Base-by-base conservation (phyloP, 2,797 vertebrate species). In the Pelochelys cantorii region DNA sequence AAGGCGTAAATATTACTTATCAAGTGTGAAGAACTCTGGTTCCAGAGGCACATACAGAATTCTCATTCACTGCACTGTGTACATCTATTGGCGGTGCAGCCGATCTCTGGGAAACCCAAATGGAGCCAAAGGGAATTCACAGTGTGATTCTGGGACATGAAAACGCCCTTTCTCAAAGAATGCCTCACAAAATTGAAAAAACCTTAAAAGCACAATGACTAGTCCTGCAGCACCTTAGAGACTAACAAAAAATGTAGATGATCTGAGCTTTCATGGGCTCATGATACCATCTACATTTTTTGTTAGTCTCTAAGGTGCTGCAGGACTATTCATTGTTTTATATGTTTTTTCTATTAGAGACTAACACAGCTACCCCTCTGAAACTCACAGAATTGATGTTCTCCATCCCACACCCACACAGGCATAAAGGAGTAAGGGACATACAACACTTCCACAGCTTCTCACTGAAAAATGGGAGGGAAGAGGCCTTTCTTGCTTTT, bases 41-140 rank as follows among this genome's bases (percentile, higher is more conserved):
- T 89, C 29, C 71, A 60, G 25, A 37, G 37, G 77, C 37, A 17
- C 62, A 52, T 75, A 34, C 2, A 60, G 10, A 20, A 18, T 87
- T 71, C 55, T 37, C 53, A 53, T 8, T 48, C 48, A 31, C 29
- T 0, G 0, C 11, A 75, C 15, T 29, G 78, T 7, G 8, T 48
- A 5, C n/a, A n/a, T n/a, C 2, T 57, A 62, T 4, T 81, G n/a
- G 7, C 31, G 27, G n/a, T 1, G 59, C 62, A 6, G 29, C 31
- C 31, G 60, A 14, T 29, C 60, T 62, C 60, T 62, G 14, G 29
- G 27, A 62, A 62, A 8, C 60, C 15, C 60, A 31, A 31, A 29
- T n/a, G 60, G 15, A 31, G 15, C 12, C 71, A 22, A 22, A 88
- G 79, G 34, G 11, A 88, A 5, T 6, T 7, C 31, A 75, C 87